Conservation (phyloP, 2,888 invertebrate species). For the Tachina fera region DNA sequence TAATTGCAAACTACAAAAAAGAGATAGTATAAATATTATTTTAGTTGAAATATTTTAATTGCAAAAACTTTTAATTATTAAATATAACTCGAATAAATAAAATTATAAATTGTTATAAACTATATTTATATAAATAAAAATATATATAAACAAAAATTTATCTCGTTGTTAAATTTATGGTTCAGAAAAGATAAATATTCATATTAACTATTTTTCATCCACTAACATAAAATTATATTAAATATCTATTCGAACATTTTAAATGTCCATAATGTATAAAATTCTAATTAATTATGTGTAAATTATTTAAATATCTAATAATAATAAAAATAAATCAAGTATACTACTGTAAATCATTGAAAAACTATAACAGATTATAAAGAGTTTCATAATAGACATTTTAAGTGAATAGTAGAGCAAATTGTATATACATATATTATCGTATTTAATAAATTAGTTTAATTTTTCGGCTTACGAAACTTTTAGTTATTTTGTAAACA, state of each 20-base stretch:
- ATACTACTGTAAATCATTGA: slow-evolving; percentile 53
- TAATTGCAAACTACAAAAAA: no score
- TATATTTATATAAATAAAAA: slow-evolving; percentile 46
- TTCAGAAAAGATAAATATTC: slow-evolving; percentile 74
- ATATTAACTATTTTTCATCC: slow-evolving; percentile 72
- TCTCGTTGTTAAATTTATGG: slow-evolving; percentile 74
- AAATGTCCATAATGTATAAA: slow-evolving; percentile 68
- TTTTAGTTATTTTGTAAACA: slow-evolving; percentile 27
- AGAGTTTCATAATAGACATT: slow-evolving; percentile 63
- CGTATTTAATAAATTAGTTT: background rate
- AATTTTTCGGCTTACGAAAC: slow-evolving; percentile 34
- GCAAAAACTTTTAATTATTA: slow-evolving; percentile 41
- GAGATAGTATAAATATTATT: background rate
- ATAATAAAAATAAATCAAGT: slow-evolving; percentile 8
- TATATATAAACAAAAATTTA: slow-evolving; percentile 36
- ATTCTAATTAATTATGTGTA: background rate
- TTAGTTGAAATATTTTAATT: slow-evolving; percentile 41
- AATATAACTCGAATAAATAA: slow-evolving; percentile 20
- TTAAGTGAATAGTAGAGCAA: slow-evolving; percentile 50
- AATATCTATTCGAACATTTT: slow-evolving; percentile 65
- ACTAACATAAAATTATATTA: slow-evolving; percentile 43
- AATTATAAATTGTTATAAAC: slow-evolving; percentile 62
- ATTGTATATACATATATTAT: slow-evolving; percentile 58
- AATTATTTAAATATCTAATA: slow-evolving; percentile 36
- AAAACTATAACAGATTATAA: slow-evolving; percentile 56